Conservation (phyloP, 2,113 vertebrate species). For the Lota lota region DNA sequence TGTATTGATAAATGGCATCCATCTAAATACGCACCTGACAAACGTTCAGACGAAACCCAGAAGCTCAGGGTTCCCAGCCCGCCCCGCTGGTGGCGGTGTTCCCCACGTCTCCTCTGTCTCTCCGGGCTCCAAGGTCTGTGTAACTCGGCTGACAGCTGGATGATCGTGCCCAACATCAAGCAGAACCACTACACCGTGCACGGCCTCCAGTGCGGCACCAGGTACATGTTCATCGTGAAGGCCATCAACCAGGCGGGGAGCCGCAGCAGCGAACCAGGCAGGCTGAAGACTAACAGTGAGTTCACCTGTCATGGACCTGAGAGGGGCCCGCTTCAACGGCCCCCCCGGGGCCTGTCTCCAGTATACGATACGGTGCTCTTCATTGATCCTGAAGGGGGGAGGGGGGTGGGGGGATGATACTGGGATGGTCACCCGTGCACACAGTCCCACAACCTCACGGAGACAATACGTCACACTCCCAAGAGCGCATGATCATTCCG, state of each 20-base stretch:
- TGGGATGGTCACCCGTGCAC: too few species aligned
- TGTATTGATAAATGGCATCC: slow-evolving; percentile 9
- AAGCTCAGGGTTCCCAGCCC: too few species aligned
- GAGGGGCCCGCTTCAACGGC: not conserved
- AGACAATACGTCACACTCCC: too few species aligned
- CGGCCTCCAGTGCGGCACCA: slow-evolving; percentile 93
- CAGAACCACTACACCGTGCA: slow-evolving; percentile 99
- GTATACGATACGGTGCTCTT: too few species aligned
- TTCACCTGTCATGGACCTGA: slow-evolving; percentile 13
- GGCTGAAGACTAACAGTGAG: slow-evolving; percentile 97
- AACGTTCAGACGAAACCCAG: too few species aligned
- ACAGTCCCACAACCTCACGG: too few species aligned
- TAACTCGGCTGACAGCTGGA: slow-evolving; percentile 98
- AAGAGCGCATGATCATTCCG: too few species aligned
- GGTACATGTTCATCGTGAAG: slow-evolving; percentile 96
- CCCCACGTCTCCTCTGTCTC: slow-evolving; percentile 19
- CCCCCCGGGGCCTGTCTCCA: too few species aligned
- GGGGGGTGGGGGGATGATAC: too few species aligned
- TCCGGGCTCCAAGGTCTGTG: slow-evolving; percentile 83
- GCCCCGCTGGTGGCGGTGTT: slow-evolving; percentile 5
- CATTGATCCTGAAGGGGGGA: not conserved
- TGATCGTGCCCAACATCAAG: slow-evolving; percentile 99
- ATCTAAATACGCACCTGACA: too few species aligned
- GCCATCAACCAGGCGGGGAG: slow-evolving; percentile 97
- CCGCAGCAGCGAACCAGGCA: slow-evolving; percentile 91